Conservation (phyloP, 2,888 invertebrate genomes). For the Beris morrisii region DNA sequence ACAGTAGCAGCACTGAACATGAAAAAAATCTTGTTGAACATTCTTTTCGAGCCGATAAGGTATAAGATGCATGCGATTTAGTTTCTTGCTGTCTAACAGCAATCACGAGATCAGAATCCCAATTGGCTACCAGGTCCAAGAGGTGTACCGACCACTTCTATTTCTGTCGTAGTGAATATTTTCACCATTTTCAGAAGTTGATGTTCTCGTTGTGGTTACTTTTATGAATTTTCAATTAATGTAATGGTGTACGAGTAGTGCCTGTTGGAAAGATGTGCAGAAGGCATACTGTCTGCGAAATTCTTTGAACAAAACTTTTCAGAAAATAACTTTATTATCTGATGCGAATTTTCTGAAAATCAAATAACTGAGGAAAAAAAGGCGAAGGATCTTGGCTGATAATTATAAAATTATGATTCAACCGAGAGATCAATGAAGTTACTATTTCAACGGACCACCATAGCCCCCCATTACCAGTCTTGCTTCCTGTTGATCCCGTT, state of each 20-base stretch:
- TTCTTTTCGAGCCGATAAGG: constrained; percentile 38
- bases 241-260: constrained; percentile 16
- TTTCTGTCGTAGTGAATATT: constrained; percentile 15
- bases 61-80: constrained; percentile 37
- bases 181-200: constrained; percentile 21
- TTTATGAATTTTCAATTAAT: constrained; percentile 30
- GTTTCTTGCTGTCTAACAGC: constrained; percentile 31
- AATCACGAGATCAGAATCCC: constrained; percentile 31
- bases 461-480: no score
- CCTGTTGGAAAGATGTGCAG: background rate
- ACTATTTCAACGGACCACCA: no score
- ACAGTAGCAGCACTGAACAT: constrained; percentile 1
- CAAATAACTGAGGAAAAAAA: no score
- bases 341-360: no score
- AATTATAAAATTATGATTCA: no score
- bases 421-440: no score
- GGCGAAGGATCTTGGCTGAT: no score
- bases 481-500: no score
- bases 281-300: constrained; percentile 31
- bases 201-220: constrained; percentile 3
- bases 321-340: no score
- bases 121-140: constrained; percentile 21
- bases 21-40: constrained; percentile 37
- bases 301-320: background rate
- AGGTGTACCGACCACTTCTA: background rate